These are phyloP conservation scores for Archips crataeganus DNA, from an alignment of 2,888 invertebrate genomes.

Conservation along the genomic window DNA sequence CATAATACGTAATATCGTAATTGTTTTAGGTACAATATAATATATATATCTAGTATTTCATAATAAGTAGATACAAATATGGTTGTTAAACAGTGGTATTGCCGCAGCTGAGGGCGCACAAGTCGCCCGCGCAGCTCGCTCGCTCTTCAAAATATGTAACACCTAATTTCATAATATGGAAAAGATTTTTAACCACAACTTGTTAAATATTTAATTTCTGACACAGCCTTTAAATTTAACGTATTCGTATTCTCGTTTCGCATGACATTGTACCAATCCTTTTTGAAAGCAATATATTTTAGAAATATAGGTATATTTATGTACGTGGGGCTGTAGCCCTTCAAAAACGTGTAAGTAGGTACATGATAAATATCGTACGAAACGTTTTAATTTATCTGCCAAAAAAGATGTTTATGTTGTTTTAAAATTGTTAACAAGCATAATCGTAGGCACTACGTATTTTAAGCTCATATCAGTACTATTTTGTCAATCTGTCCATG, in stretches of 20 bases:
- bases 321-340: conserved; percentile 33
- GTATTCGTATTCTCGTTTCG: conserved; percentile 35
- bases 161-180: conserved; percentile 26
- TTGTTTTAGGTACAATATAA: conserved; percentile 64
- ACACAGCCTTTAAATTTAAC: conserved; percentile 46
- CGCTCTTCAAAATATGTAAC: conserved; percentile 18
- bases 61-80: conserved; percentile 66
- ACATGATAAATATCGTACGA: conserved; percentile 45
- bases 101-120: background rate
- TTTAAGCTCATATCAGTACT: conserved; percentile 89
- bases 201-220: conserved; percentile 38
- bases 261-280: conserved; percentile 28
- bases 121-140: conserved; percentile 10
- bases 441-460: conserved; percentile 88
- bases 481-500: conserved; percentile 80
- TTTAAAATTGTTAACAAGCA: conserved; percentile 78
- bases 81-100: conserved; percentile 28
- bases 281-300: conserved; percentile 29
- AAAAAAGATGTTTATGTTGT: conserved; percentile 60
- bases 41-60: conserved; percentile 78
- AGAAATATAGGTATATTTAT: conserved; percentile 34
- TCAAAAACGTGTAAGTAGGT: conserved; percentile 68
- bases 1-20: conserved; percentile 69
- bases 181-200: conserved; percentile 31
- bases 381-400: conserved; percentile 57